Evolutionary conservation across 2,113 vertebrate genomes (phyloP), one percentile per base, ranked within the genome.

Genomic region (Odontesthes bonariensis): DNA sequence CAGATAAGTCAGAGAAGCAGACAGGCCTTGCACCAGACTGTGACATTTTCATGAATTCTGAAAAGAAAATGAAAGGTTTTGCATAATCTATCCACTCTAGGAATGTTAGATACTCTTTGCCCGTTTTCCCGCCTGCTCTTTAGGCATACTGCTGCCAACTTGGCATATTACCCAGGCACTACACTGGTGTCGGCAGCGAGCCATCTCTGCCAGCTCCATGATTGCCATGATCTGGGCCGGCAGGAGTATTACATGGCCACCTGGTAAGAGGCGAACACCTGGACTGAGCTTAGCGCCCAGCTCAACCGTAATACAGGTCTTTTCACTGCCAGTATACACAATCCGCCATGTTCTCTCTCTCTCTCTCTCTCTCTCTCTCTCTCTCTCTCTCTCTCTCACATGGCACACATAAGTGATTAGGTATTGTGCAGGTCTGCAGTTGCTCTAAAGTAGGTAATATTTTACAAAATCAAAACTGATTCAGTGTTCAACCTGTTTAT

Each of bases 221-320:
- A 91, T 87, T 90, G 78, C 88, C 88, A 80, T 90, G 89, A 93
- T 92, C 86, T 81, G 77, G 86, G 86, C 86, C 83, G 81, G 84
- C 83, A 40, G 79, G 87, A 83, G 92, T 88, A 89, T 92, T 91
- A 92, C 91, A 91, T 38, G 82, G 79, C 90, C 90, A 91, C 92
- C 92, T 91, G 91, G 86, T 90, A 84, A 76, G 82, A 86, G 77
- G 52, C 53, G 81, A 89, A 86, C 90, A 92, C 92, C 92, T 91
- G 92, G 88, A 72, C 83, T 33, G 61, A 77, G 90, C 86, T 92
- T 91, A 88, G 79, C 8, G 64, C 82, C 75, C 64, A 54, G 89
- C 89, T 86, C 86, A 85, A 40, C 77, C 80, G n/a, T 87, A 86
- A 88, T 87, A 63, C 85, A 55, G 51, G 54, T 40, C 77, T 58